A percentile compares a stretch with the other conserved stretches of the same genome.
Evolutionary conservation across 2,888 invertebrate species (phyloP).

Genomic region (Laspeyria flexula): DNA sequence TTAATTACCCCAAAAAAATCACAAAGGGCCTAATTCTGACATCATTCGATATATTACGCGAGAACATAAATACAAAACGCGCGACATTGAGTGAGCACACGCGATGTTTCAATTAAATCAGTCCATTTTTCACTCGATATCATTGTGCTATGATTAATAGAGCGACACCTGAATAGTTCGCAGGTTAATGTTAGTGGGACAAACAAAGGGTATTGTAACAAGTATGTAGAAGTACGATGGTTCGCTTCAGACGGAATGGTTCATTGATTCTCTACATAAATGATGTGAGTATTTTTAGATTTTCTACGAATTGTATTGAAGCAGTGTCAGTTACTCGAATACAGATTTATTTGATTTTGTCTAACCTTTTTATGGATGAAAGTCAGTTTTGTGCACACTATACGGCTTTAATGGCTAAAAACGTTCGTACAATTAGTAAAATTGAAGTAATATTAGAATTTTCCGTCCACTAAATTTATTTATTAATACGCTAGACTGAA

Average conservation of each 20-base stretch:
- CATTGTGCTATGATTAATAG: constrained; percentile 44
- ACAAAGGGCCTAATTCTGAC: constrained; percentile 3
- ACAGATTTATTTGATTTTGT: too few relatives aligned
- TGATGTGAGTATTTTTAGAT: too few relatives aligned
- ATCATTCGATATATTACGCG: constrained; percentile 4
- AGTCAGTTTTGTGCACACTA: too few relatives aligned
- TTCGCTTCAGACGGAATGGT: not conserved
- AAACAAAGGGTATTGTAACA: constrained; percentile 14
- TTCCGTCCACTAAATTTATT: too few relatives aligned
- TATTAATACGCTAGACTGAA: too few relatives aligned
- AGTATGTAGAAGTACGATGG: not conserved
- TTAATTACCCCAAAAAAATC: not conserved
- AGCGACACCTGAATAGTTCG: constrained; percentile 33
- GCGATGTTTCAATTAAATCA: constrained; percentile 51
- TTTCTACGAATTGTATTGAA: too few relatives aligned
- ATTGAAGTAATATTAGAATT: too few relatives aligned
- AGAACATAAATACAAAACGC: constrained; percentile 4
- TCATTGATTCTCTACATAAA: not conserved
- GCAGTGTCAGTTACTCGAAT: too few relatives aligned
- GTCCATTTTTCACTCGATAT: constrained; percentile 47
- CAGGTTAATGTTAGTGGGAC: constrained; percentile 23
- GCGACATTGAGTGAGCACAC: constrained; percentile 21
- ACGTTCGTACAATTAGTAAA: too few relatives aligned
- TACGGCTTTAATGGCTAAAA: too few relatives aligned
- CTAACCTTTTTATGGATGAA: too few relatives aligned